These are phyloP conservation scores for Tetramorium parvispinum DNA, from an alignment of 1,140 invertebrate species.

Conservation along the genomic window DNA sequence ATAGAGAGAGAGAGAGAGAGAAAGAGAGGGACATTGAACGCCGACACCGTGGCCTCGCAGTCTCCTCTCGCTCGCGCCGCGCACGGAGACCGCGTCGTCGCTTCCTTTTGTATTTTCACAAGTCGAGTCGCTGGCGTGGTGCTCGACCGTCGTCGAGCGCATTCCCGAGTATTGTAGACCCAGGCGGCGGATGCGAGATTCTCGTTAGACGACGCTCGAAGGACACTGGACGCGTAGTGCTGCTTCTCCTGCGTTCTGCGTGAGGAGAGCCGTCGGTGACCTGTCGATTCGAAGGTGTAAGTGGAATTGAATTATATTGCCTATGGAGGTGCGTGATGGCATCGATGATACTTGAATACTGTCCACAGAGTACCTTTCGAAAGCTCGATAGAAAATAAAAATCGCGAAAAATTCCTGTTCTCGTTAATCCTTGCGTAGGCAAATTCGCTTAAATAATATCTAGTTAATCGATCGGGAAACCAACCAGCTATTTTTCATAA, in stretches of 20 bases:
- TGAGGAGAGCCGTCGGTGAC: neutral
- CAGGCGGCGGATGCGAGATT: neutral
- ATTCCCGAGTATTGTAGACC: neutral
- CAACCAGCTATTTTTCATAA: neutral
- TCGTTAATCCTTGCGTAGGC: neutral
- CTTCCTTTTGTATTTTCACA: slow-evolving; percentile 17
- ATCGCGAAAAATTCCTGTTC: neutral
- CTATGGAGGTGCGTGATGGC: neutral
- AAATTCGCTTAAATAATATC: neutral
- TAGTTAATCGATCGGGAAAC: neutral
- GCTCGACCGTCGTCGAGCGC: neutral
- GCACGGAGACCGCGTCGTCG: slow-evolving; percentile 28
- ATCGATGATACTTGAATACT: neutral
- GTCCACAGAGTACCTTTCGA: neutral
- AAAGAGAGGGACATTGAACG: slow-evolving; percentile 66
- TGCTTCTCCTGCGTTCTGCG: neutral
- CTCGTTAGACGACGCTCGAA: neutral
- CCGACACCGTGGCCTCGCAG: slow-evolving; percentile 66
- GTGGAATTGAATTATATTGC: neutral
- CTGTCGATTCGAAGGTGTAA: slow-evolving; percentile 2
- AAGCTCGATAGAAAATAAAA: neutral
- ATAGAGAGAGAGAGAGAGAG: neutral
- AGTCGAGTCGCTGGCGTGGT: neutral
- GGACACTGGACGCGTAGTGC: neutral
- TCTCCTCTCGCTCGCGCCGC: slow-evolving; percentile 64